phyloP scores from a whole-genome alignment of 1,140 invertebrate species.

The Penaeus chinensis region DNA sequence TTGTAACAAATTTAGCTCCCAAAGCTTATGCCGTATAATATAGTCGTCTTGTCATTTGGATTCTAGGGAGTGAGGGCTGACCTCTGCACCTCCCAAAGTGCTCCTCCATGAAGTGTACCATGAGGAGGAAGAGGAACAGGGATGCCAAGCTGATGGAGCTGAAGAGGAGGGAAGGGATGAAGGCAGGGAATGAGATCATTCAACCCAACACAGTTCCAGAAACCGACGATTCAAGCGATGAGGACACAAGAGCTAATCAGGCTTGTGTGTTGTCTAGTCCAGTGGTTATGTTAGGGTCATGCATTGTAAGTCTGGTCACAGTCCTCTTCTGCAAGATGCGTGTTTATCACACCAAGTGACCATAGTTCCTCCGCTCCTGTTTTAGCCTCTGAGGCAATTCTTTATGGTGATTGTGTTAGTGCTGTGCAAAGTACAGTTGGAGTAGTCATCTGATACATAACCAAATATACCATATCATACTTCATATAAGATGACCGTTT shows the following conservation, averaged over 20 bases:
- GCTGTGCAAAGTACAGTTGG: not conserved
- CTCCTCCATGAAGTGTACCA: conserved; percentile 19
- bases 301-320: conserved; percentile 45
- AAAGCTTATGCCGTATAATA: not conserved
- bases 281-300: conserved; percentile 45
- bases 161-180: conserved; percentile 8
- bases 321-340: conserved; percentile 53
- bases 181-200: not conserved
- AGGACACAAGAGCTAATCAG: conserved; percentile 29
- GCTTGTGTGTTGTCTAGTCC: conserved; percentile 49
- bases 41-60: not conserved
- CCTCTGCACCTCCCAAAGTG: conserved; percentile 34
- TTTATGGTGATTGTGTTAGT: not conserved
- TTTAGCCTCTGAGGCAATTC: not conserved
- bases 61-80: conserved; percentile 55
- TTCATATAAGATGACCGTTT: too few species aligned
- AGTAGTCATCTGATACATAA: too few species aligned
- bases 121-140: conserved; percentile 13
- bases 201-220: not conserved
- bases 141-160: not conserved
- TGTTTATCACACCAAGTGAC: conserved; percentile 4
- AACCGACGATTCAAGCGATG: conserved; percentile 47
- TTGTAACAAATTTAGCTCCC: not conserved
- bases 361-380: too few species aligned
- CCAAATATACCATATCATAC: too few species aligned